A percentile compares a stretch with the other conserved stretches of the same genome.
phyloP scores from a whole-genome alignment of 2,797 vertebrate genomes.

The Takifugu ocellatus region DNA sequence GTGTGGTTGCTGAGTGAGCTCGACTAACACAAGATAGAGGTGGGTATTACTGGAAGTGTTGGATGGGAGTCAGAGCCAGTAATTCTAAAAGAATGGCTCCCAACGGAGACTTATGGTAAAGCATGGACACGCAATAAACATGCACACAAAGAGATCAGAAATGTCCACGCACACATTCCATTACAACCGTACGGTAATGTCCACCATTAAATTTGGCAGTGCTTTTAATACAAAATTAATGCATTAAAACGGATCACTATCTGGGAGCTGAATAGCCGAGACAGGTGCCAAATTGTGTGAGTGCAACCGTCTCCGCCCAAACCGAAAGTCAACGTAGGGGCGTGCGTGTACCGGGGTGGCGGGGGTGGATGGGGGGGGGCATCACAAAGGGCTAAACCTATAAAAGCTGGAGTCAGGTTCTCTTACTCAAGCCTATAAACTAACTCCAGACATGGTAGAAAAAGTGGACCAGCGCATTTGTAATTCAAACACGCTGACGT shows the following conservation, averaged over 20 bases:
- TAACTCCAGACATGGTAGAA: conserved; percentile 40
- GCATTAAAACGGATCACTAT: conserved; percentile 80
- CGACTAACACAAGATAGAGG: conserved; percentile 66
- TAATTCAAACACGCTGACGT: conserved; percentile 61
- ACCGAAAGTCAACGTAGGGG: not conserved
- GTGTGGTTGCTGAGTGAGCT: conserved; percentile 70
- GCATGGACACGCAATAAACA: conserved; percentile 50
- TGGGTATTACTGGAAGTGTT: conserved; percentile 70
- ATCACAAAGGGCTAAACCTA: conserved; percentile 20
- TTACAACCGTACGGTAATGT: conserved; percentile 73
- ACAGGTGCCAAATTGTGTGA: conserved; percentile 75
- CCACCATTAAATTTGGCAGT: conserved; percentile 75
- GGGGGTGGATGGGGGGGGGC: too few relatives aligned
- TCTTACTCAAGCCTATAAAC: conserved; percentile 23
- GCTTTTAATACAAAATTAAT: conserved; percentile 82
- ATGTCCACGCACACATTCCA: conserved; percentile 39
- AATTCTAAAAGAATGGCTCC: conserved; percentile 70
- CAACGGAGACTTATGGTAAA: conserved; percentile 60
- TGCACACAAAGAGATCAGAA: conserved; percentile 47
- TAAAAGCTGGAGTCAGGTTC: conserved; percentile 20
- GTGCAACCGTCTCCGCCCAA: conserved; percentile 62
- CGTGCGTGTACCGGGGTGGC: not conserved
- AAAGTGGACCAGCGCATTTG: conserved; percentile 61
- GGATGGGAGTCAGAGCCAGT: conserved; percentile 67
- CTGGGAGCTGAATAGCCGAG: conserved; percentile 77